Conservation (phyloP, 2,113 vertebrate species). For the Symphodus melops region DNA sequence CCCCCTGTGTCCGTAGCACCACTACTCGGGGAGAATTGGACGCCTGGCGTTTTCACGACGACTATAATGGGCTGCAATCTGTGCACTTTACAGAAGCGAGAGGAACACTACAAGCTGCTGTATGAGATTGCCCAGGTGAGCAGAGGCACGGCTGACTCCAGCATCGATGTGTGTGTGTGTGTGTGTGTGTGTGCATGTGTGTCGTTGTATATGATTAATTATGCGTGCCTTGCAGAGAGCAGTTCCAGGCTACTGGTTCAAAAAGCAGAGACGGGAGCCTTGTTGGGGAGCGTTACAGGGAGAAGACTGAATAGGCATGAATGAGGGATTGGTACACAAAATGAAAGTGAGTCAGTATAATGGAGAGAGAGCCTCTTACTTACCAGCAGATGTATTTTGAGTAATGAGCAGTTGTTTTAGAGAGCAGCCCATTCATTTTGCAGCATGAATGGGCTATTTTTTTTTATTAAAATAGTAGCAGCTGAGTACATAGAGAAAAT, state of each 20-base stretch:
- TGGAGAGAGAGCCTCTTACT: constrained; percentile 22
- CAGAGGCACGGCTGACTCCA: constrained; percentile 30
- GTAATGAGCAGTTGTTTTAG: constrained; percentile 58
- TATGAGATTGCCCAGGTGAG: constrained; percentile 99
- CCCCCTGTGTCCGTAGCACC: constrained; percentile 89
- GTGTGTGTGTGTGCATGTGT: constrained; percentile 11
- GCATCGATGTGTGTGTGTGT: background rate
- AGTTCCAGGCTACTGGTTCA: constrained; percentile 7
- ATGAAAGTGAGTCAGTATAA: constrained; percentile 44
- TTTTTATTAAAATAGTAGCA: constrained; percentile 18
- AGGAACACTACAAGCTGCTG: constrained; percentile 99
- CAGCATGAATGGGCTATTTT: constrained; percentile 5
- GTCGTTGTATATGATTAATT: constrained; percentile 32
- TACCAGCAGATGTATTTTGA: constrained; percentile 62
- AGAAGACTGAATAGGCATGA: constrained; percentile 19
- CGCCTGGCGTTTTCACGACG: constrained; percentile 85
- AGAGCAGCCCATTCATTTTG: constrained; percentile 64
- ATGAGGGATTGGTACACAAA: constrained; percentile 22
- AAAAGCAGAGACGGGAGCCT: constrained; percentile 2
- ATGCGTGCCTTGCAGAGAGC: constrained; percentile 37
- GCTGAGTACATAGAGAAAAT: background rate
- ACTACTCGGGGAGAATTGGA: constrained; percentile 88
- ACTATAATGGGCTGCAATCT: constrained; percentile 99
- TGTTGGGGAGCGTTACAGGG: constrained; percentile 2
- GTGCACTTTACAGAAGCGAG: constrained; percentile 99